Conservation (phyloP, 1,140 invertebrate species). For the Arion vulgaris region DNA sequence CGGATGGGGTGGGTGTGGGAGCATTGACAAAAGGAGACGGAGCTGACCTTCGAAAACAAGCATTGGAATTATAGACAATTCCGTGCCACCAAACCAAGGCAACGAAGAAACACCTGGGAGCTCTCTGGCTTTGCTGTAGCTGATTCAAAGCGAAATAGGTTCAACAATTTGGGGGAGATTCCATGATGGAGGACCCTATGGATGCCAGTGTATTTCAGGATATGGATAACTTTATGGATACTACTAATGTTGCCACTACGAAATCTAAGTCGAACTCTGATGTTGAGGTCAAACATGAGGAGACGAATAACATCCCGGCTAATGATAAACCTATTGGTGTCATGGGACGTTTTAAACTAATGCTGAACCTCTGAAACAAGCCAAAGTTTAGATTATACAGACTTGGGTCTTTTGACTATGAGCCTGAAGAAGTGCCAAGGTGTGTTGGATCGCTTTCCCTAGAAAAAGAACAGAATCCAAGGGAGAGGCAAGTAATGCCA, state of each 20-base stretch:
- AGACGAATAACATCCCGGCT: background rate
- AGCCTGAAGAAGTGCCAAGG: conserved; percentile 33
- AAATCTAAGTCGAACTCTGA: background rate
- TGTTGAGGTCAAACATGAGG: background rate
- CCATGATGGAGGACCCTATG: conserved; percentile 34
- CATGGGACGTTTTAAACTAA: background rate
- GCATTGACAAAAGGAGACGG: background rate
- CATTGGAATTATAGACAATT: background rate
- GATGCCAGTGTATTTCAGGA: conserved; percentile 11
- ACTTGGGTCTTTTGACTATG: conserved; percentile 18
- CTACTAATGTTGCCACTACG: background rate
- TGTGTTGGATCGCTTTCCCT: conserved; percentile 34
- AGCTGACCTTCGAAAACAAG: background rate
- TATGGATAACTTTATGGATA: background rate
- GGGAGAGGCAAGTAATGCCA: conserved; percentile 30
- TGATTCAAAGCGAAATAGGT: conserved; percentile 20
- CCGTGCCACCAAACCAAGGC: background rate
- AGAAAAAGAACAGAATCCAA: conserved; percentile 36
- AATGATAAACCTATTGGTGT: background rate
- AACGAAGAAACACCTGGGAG: conserved; percentile 21
- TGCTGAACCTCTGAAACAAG: conserved; percentile 26
- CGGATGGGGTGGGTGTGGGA: background rate
- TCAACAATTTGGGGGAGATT: conserved; percentile 24
- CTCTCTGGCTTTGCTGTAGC: conserved; percentile 27
- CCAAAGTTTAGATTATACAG: conserved; percentile 28